Evolutionary conservation across 2,113 vertebrate species (phyloP), one percentile per base, ranked within the genome.

Genomic region (Podarcis muralis): DNA sequence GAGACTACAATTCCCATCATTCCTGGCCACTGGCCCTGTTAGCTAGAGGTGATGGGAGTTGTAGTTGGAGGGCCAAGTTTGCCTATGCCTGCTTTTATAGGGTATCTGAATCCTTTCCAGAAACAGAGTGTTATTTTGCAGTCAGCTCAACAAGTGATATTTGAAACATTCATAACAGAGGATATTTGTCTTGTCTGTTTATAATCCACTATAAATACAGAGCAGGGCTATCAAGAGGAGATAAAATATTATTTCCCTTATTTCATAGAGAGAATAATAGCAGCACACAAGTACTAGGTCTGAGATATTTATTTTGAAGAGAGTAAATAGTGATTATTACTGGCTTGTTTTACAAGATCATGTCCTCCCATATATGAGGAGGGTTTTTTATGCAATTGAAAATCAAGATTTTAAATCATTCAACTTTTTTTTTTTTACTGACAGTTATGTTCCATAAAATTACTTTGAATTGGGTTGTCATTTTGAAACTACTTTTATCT

Each of bases 291-390:
- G n/a, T 87, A 32, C 27, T 92, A 4, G 8, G 89, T 78, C 6
- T 40, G 40, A 90, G 85, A 87, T 90, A 87, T 90, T 90, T 92
- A 77, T 35, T 88, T 92, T 90, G 37, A 91, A 35, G 32, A 84
- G 32, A n/a, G 27, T 5, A 94, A 90, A 84, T 83, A 92, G 86
- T 59, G 3, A 68, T 75, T 77, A 80, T 48, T 79, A 86, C 7
- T 65, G 85, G 77, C 25, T 25, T 89, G 20, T 22, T 87, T 6
- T 85, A 0, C 1, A 86, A 68, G 57, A 35, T 15, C 92, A 81
- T 0, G 53, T 88, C 84, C 92, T 79, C 87, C 65, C 23, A 72
- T 32, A 66, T 27, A 40, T 53, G 27, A 53, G 48, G 6, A 69
- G 13, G 62, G 8, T 37, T 82, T 27, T 84, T 78, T 81, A 68